Percentiles rank a stretch among this genome's conserved stretches.
Evolutionary conservation across 2,888 invertebrate species (phyloP).

Genomic region (Eupithecia centaureata): DNA sequence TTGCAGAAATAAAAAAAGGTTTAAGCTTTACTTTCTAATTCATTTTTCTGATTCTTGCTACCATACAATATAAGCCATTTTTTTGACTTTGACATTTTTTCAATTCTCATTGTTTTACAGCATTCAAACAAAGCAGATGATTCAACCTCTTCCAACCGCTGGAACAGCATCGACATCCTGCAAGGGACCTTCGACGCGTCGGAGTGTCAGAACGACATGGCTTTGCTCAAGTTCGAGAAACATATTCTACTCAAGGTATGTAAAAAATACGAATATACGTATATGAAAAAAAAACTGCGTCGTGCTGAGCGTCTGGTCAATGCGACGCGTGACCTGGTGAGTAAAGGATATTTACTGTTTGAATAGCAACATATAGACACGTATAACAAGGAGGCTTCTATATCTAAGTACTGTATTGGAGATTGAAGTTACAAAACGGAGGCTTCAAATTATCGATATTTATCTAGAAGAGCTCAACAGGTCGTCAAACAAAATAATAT

Average conservation of each 20-base stretch:
- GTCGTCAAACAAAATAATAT: background rate
- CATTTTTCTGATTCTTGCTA: background rate
- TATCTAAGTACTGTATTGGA: background rate
- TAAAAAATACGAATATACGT: background rate
- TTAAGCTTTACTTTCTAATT: background rate
- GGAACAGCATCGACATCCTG: slow-evolving; percentile 93
- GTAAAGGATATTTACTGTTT: background rate
- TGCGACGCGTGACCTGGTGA: no score
- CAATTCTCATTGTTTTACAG: slow-evolving; percentile 33
- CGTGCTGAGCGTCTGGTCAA: no score
- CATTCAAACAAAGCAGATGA: slow-evolving; percentile 79
- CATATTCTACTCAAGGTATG: slow-evolving; percentile 93
- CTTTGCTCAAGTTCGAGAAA: slow-evolving; percentile 95
- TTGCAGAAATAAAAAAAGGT: background rate
- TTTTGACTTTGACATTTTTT: no score
- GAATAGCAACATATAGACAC: background rate
- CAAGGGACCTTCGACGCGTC: slow-evolving; percentile 93
- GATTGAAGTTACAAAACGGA: background rate
- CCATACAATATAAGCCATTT: no score
- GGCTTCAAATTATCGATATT: no score
- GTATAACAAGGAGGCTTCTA: background rate
- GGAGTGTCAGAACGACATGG: slow-evolving; percentile 94
- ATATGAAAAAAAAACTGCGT: background rate
- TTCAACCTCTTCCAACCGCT: slow-evolving; percentile 86
- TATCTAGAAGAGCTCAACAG: background rate